These are phyloP conservation scores for Siniperca scherzeri DNA, from an alignment of 2,797 vertebrate genomes.

Conservation along the genomic window DNA sequence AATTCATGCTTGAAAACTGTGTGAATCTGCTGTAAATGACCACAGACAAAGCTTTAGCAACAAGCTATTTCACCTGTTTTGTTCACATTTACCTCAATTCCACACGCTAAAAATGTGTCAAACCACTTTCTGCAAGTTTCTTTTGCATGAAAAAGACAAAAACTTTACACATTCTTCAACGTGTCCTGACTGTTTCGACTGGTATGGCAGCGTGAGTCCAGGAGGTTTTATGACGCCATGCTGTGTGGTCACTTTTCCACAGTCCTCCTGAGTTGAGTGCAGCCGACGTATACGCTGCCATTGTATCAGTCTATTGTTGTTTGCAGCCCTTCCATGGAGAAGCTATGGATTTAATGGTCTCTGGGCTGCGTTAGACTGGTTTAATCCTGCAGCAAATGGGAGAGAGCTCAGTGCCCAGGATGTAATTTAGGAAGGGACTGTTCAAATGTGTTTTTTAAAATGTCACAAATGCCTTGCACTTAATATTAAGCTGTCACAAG, in stretches of 20 bases:
- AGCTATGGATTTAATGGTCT: slow-evolving; percentile 74
- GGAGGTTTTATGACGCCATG: slow-evolving; percentile 3
- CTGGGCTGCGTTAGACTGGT: slow-evolving; percentile 47
- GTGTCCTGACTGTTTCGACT: background rate
- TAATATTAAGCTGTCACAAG: background rate
- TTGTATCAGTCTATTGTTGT: slow-evolving; percentile 63
- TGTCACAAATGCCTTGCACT: background rate
- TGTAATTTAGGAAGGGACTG: background rate
- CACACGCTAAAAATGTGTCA: background rate
- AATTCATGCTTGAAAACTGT: background rate
- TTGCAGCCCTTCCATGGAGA: slow-evolving; percentile 43
- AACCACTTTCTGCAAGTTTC: background rate
- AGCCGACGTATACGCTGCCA: slow-evolving; percentile 41
- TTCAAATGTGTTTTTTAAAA: background rate
- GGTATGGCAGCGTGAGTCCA: background rate
- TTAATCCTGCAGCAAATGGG: slow-evolving; percentile 65
- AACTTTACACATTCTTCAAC: background rate
- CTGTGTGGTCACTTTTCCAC: slow-evolving; percentile 44
- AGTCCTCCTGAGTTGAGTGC: slow-evolving; percentile 33
- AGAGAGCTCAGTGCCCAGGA: slow-evolving; percentile 20
- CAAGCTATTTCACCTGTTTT: background rate
- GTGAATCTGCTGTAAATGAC: background rate
- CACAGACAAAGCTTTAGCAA: background rate
- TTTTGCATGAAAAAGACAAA: background rate
- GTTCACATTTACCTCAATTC: background rate